These are phyloP conservation scores for Pyrochroa serraticornis DNA, from an alignment of 2,888 invertebrate genomes.

Conservation along the genomic window DNA sequence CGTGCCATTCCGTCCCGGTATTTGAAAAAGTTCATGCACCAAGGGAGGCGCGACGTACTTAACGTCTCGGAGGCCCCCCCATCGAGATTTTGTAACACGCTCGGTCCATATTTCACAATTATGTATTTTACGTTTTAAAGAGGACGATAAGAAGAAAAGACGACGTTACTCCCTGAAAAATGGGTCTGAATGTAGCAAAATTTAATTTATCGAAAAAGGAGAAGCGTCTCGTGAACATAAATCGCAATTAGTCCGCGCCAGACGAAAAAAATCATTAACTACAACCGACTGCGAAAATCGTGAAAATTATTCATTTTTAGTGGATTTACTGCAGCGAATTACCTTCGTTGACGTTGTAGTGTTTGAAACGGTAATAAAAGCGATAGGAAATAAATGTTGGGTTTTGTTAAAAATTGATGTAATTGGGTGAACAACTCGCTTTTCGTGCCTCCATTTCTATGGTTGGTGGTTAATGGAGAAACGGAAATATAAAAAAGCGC, in stretches of 20 bases:
- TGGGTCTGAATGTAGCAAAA: conserved; percentile 19
- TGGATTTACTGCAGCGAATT: no score
- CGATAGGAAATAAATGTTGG: no score
- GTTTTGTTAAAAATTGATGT: no score
- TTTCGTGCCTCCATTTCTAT: no score
- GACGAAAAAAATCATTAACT: no score
- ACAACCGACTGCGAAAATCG: no score
- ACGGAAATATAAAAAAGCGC: conserved; percentile 11
- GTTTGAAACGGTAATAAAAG: no score
- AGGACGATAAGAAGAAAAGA: conserved; percentile 25
- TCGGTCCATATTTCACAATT: conserved; percentile 30
- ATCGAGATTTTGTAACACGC: conserved; percentile 26
- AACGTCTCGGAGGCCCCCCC: conserved; percentile 10
- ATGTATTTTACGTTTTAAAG: conserved; percentile 27
- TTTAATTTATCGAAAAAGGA: conserved; percentile 23
- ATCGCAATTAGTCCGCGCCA: background rate
- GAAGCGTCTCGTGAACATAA: conserved; percentile 7
- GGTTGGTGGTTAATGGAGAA: conserved; percentile 9
- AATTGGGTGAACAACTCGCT: no score
- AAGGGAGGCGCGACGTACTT: conserved; percentile 14
- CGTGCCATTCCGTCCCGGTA: no score
- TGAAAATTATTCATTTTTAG: no score
- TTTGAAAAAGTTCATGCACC: background rate
- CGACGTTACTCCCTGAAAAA: conserved; percentile 24
- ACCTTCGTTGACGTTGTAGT: no score